Conservation (phyloP, 2,888 invertebrate genomes). For the Scaeva pyrastri region DNA sequence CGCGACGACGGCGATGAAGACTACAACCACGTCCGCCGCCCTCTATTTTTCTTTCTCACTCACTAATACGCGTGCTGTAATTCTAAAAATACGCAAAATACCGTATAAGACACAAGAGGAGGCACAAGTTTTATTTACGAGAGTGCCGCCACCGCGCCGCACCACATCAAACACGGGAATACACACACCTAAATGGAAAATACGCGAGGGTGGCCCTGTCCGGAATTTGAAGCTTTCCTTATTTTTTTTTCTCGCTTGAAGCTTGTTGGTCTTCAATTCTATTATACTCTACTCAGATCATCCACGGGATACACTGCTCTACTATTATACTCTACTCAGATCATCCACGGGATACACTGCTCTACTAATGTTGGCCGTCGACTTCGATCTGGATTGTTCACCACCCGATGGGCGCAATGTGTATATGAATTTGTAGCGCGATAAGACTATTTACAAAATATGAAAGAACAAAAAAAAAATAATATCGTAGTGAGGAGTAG, state of each 20-base stretch:
- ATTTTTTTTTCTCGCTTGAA: constrained; percentile 24
- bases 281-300: constrained; percentile 38
- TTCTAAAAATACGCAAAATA: constrained; percentile 75
- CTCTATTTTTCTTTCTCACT: constrained; percentile 57
- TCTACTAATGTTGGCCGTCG: constrained; percentile 34
- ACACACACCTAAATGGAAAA: constrained; percentile 68
- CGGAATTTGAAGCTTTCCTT: constrained; percentile 63
- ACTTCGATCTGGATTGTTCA: constrained; percentile 43
- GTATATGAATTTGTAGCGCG: constrained; percentile 52
- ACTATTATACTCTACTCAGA: constrained; percentile 45
- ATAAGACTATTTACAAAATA: constrained; percentile 68
- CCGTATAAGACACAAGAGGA: constrained; percentile 66
- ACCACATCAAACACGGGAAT: constrained; percentile 43
- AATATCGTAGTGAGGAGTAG: constrained; percentile 11
- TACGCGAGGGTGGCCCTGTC: constrained; percentile 68
- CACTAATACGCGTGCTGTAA: constrained; percentile 75
- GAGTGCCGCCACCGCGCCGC: constrained; percentile 44
- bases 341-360: constrained; percentile 48
- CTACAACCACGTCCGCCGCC: constrained; percentile 61
- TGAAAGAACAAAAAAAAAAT: neutral
- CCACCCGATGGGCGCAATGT: constrained; percentile 71
- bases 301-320: constrained; percentile 49
- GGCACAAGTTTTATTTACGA: constrained; percentile 66
- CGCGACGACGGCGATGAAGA: constrained; percentile 42
- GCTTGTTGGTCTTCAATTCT: constrained; percentile 39